phyloP scores from a whole-genome alignment of 2,797 vertebrate species.

The Hippocampus kuda region DNA sequence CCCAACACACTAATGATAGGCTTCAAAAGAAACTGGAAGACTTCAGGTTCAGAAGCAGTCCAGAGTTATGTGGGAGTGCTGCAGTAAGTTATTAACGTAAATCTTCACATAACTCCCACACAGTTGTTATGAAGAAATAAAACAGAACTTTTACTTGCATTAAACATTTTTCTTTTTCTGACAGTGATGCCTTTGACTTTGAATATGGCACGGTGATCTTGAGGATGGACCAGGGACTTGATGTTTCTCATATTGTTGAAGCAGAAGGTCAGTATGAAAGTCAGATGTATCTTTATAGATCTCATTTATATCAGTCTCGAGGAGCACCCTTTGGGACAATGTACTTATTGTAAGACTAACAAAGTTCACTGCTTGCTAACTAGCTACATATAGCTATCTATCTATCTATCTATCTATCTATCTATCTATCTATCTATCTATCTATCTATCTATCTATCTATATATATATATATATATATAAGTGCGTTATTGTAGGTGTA shows the following conservation, averaged over 20 bases:
- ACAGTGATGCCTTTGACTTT: conserved; percentile 91
- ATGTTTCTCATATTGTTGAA: conserved; percentile 82
- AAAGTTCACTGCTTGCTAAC: no score
- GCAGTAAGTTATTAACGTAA: conserved; percentile 75
- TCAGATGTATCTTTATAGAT: background rate
- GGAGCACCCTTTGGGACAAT: no score
- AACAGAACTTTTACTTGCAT: background rate
- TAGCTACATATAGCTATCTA: no score
- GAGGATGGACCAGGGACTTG: conserved; percentile 84
- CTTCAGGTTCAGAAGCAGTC: conserved; percentile 57
- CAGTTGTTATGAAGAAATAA: background rate
- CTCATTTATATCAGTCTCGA: no score
- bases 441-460: no score
- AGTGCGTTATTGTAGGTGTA: no score
- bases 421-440: no score
- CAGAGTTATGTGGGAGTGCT: conserved; percentile 86
- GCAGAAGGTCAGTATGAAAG: conserved; percentile 74
- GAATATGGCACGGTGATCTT: conserved; percentile 81
- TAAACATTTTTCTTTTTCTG: conserved; percentile 4
- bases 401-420: no score
- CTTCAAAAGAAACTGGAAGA: conserved; percentile 90
- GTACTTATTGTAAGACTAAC: no score
- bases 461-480: no score
- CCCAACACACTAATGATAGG: conserved; percentile 91
- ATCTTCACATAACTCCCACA: background rate